Evolutionary conservation across 2,888 invertebrate genomes (phyloP).

Genomic region (Listrodromus nycthemerus): DNA sequence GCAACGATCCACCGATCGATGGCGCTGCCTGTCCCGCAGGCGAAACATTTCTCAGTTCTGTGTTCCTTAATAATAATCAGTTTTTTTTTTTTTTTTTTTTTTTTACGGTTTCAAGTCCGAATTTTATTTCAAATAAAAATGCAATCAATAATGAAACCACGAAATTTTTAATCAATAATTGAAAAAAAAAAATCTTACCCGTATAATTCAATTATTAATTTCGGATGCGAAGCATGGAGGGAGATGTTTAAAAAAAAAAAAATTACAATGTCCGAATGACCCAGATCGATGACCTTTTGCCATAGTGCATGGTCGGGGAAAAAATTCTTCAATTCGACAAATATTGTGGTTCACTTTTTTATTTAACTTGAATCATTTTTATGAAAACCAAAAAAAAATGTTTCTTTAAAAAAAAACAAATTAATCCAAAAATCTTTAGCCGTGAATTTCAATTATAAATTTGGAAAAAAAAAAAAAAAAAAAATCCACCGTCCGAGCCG

Average conservation of each 20-base stretch:
- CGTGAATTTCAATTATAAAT: background rate
- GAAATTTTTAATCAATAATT: too few species aligned
- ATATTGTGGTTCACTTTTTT: background rate
- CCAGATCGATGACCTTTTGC: too few species aligned
- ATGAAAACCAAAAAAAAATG: background rate
- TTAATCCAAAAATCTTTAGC: background rate
- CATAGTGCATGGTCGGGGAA: too few species aligned
- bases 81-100: background rate
- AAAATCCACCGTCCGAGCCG: background rate
- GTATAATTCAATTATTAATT: background rate
- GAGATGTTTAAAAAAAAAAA: too few species aligned
- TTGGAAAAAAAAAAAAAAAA: background rate
- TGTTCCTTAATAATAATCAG: background rate
- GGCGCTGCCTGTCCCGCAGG: constrained; percentile 55
- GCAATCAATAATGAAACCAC: too few species aligned
- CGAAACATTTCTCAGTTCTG: background rate
- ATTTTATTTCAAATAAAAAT: background rate
- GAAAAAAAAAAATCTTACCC: background rate
- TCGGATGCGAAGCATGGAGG: too few species aligned
- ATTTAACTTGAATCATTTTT: too few species aligned
- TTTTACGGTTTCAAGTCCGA: background rate
- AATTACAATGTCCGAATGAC: too few species aligned
- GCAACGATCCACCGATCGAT: constrained; percentile 14
- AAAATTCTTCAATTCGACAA: background rate
- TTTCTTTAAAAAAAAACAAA: background rate